Base-by-base conservation (phyloP, 2,888 invertebrate species). In the Octodonta nipae region DNA sequence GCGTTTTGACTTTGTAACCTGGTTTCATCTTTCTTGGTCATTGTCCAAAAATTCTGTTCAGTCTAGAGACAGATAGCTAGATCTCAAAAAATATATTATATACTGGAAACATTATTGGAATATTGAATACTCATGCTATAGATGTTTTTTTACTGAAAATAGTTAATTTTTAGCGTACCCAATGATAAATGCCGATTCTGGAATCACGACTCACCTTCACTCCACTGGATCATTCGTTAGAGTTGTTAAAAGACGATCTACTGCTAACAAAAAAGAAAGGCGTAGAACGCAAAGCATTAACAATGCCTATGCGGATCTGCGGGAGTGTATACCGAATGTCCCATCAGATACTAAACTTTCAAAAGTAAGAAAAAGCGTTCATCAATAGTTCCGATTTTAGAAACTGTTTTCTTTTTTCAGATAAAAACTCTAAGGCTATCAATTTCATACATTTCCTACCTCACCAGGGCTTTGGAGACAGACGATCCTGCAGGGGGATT, bases 211-310 rank as follows among this genome's bases (percentile, higher is more conserved):
- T 11, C 38, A 38, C 28, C 31, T 44, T 24, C 37, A 42, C 17
- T 35, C 37, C 25, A 38, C 38, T 45, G 60, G 51, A 7, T 61
- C 66, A 12, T 66, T 65, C 36, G 66, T 67, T 11, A 58, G 71
- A 24, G 68, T 78, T 1, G 76, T 81, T n/a, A 88, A 87, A 54
- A 66, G 85, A 33, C 63, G 89, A 34, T 84, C 79, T 40, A 89
- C 91, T 1, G 92, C 92, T 11, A 93, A 93, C 60, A 89, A 89
- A 63, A 95, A 95, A 58, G 93, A 95, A 56, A 61, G 93, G n/a
- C 64, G 91, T 43, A 67, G 93, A 31, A 95, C 93, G 0, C 84
- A 87, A 56, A 88, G 86, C 45, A 95, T 95, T 42, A 95, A 95
- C 63, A 88, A 85, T 30, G 93, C 93, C 0, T 95, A 93, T 58